Conservation (phyloP, 2,888 invertebrate species). For the Sceliomorpha sp. region DNA sequence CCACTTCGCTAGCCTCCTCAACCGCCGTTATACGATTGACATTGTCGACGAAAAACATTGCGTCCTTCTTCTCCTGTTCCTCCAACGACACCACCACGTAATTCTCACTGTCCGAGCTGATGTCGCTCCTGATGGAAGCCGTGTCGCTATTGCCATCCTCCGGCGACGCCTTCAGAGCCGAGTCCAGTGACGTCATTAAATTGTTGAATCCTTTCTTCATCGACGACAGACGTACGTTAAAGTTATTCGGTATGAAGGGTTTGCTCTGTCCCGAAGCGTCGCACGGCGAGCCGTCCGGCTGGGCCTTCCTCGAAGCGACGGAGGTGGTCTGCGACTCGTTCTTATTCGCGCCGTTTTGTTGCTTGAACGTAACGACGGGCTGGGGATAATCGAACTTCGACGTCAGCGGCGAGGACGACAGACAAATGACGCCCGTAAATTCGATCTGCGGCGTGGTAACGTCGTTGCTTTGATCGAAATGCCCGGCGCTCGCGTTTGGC, state of each 20-base stretch:
- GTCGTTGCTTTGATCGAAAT: constrained; percentile 72
- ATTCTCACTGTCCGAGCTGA: constrained; percentile 93
- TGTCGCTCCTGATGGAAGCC: constrained; percentile 89
- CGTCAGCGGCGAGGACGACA: no score
- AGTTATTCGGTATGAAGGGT: constrained; percentile 76
- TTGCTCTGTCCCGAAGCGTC: constrained; percentile 63
- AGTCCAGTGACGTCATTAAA: constrained; percentile 91
- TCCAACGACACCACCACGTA: constrained; percentile 89
- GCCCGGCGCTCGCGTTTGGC: constrained; percentile 64
- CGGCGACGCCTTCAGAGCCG: constrained; percentile 86
- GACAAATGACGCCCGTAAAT: no score
- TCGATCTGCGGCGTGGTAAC: constrained; percentile 77
- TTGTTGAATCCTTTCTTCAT: constrained; percentile 92
- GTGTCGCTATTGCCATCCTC: constrained; percentile 89
- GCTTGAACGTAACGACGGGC: constrained; percentile 75
- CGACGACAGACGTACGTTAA: constrained; percentile 84
- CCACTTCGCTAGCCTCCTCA: constrained; percentile 92
- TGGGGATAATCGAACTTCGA: no score
- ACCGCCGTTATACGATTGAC: constrained; percentile 80
- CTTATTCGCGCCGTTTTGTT: constrained; percentile 68
- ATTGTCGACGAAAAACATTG: constrained; percentile 79
- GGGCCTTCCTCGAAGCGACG: constrained; percentile 23
- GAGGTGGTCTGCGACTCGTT: constrained; percentile 59
- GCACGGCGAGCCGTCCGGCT: no score
- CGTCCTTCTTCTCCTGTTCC: constrained; percentile 83